Evolutionary conservation across 2,888 invertebrate species (phyloP), one percentile per base, ranked within the genome.

Genomic region (Sphaerophoria taeniata): DNA sequence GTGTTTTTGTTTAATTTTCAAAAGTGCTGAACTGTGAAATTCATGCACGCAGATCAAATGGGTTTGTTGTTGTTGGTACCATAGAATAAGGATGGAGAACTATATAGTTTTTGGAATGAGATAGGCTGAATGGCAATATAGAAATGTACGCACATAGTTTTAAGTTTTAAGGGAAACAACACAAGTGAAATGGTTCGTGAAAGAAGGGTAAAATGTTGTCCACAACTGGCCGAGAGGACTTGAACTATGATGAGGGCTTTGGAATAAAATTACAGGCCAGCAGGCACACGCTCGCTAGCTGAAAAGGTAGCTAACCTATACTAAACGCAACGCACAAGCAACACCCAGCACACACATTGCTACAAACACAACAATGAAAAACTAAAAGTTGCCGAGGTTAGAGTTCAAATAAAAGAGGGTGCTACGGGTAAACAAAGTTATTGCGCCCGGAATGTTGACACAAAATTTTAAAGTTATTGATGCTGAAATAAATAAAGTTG

Each of bases 1-100:
- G 81, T 85, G 85, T 81, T 85, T 85, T 85, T 85, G 85, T 85
- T 85, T 85, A 85, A 85, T 85, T 85, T 85, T 85, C 85, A 85
- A 85, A 85, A 85, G 85, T 85, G 85, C 85, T 85, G 85, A 85
- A 85, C 85, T 85, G 85, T 85, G 85, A 85, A 85, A 85, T 85
- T 85, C 85, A 81, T 85, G 80, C 85, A 85, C 85, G 81, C 80
- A 85, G 76, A 85, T 73, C 72, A 63, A 45, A 49, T 65, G 51
- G 67, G 36, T 39, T 24, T 24, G 51, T 24, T 34, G 65, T 45
- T 49, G 47, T n/a, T 14, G n/a, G 47, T 39, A 43, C 6, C 43
- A 43, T 12, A 43, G 11, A 43, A 43, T 43, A 11, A 11, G 43
- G 43, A 12, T 11, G 3, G 43, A 43, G 43, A 43, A 24, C 24